Base-by-base conservation (phyloP, 2,113 vertebrate species). In the Balaeniceps rex region DNA sequence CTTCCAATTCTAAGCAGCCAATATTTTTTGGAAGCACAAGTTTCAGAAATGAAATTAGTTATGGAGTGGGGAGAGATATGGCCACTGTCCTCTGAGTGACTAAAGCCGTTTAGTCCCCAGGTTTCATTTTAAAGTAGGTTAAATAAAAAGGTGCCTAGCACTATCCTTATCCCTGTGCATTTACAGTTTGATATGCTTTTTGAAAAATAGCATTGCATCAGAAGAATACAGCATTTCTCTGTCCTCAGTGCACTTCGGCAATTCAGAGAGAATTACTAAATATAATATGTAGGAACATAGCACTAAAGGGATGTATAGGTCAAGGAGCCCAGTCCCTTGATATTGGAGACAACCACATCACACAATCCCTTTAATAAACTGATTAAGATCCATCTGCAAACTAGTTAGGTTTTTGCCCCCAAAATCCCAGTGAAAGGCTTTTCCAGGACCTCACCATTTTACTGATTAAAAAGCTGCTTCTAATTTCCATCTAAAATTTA, bases 401-500 rank as follows among this genome's bases (percentile, higher is more conserved):
- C 57, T 57, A 89, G 83, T 65, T 84, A 68, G 65, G 38, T 21
- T 60, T 84, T 93, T 87, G 88, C 68, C 86, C 90, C 92, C 79
- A 65, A 74, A 95, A 94, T 94, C 92, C 90, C 95, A 97, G 46
- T 64, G 92, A 95, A 95, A 92, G 60, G 72, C 69, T 97, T 83
- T 94, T 83, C 83, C 51, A 95, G 85, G 94, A 55, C 76, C 60
- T 95, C 80, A 81, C 68, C 83, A 83, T 95, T 96, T 87, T 71
- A 88, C 71, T 96, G 95, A 95, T 97, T 96, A 95, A 91, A 94
- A 94, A 88, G 71, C 86, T 55, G 74, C 71, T 87, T 78, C 96
- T 97, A 95, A 96, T 97, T 97, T 97, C 86, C 96, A 95, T 93
- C 76, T 75, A 60, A 92, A 97, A 97, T 97, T 94, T 97, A 97